A percentile compares a stretch with the other conserved stretches of the same genome.
phyloP scores from a whole-genome alignment of 2,888 invertebrate species.

The Catocala nupta region DNA sequence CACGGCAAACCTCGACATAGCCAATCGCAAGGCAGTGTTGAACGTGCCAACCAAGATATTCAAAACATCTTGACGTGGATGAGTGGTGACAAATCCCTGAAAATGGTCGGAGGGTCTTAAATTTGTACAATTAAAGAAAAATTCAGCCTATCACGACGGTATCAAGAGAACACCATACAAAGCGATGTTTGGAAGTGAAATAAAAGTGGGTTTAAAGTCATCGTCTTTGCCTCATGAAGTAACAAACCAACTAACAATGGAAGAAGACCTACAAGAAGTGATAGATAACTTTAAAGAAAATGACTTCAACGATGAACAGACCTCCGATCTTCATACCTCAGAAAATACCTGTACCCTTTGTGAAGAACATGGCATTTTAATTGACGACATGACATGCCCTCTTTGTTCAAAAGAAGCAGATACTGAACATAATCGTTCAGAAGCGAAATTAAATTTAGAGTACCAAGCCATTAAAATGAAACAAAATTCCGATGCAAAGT shows the following conservation, averaged over 20 bases:
- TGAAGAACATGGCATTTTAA: too few species aligned
- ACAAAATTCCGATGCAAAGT: constrained; percentile 34
- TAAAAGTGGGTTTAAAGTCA: constrained; percentile 19
- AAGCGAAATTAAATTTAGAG: neutral
- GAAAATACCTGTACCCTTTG: too few species aligned
- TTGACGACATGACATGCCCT: too few species aligned
- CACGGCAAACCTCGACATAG: constrained; percentile 63
- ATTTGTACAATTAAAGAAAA: too few species aligned
- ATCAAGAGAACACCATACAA: constrained; percentile 56
- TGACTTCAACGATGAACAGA: neutral
- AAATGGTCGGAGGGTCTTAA: constrained; percentile 52
- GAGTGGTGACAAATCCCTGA: constrained; percentile 27
- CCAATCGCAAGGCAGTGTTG: constrained; percentile 57
- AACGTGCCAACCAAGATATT: constrained; percentile 64
- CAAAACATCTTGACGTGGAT: constrained; percentile 69
- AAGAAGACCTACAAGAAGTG: constrained; percentile 1
- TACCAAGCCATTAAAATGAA: constrained; percentile 20
- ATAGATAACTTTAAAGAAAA: neutral
- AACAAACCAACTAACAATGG: too few species aligned
- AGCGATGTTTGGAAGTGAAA: constrained; percentile 58
- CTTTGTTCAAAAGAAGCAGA: neutral
- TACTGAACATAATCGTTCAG: neutral
- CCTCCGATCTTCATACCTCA: too few species aligned
- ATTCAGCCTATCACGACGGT: too few species aligned
- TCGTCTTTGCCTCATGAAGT: constrained; percentile 8